Base-by-base conservation (phyloP, 2,113 vertebrate species). In the Paracanthobrama guichenoti region DNA sequence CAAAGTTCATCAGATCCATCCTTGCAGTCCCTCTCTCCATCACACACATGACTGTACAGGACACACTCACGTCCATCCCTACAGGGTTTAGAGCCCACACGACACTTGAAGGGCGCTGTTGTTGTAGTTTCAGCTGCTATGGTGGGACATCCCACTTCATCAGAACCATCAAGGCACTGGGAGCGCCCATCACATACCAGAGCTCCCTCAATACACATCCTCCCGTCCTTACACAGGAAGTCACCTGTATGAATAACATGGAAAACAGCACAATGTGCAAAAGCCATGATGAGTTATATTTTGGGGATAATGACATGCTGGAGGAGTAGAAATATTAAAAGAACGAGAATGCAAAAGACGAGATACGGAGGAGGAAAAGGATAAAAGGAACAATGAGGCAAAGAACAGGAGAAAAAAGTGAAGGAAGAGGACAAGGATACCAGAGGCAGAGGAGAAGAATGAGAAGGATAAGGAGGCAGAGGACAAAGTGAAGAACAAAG, bases 91-190 rank as follows among this genome's bases (percentile, higher is more conserved):
- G 94, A 92, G 0, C 91, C 90, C 24, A 79, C 8, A 3, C 88
- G 89, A 60, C 93, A 94, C 81, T 84, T 91, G 42, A 90, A 79
- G n/a, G 35, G 46, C 39, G 44, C 13, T 22, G 60, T 24, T 7
- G 14, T 48, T 59, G 75, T 53, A 18, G 62, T 85, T 84, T 59
- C 13, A 83, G 50, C 24, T 8, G 69, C 18, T 1, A 42, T 13
- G 8, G 87, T 53, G 2, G 71, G 62, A 92, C 97, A 98, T 62
- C 9, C 79, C 0, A 0, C 10, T 89, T 98, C 97, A 20, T 98
- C 97, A 0, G 97, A 98, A 57, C 93, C 92, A 0, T 98, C 96
- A 0, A 90, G 78, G 82, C 97, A 98, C 55, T 98, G 94, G 0
- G 82, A 44, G 0, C 89, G 90, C 0, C 96, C 96, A 0, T 98